Evolutionary conservation across 2,113 vertebrate genomes (phyloP), one percentile per base, ranked within the genome.

Genomic region (Saguinus imperator): DNA sequence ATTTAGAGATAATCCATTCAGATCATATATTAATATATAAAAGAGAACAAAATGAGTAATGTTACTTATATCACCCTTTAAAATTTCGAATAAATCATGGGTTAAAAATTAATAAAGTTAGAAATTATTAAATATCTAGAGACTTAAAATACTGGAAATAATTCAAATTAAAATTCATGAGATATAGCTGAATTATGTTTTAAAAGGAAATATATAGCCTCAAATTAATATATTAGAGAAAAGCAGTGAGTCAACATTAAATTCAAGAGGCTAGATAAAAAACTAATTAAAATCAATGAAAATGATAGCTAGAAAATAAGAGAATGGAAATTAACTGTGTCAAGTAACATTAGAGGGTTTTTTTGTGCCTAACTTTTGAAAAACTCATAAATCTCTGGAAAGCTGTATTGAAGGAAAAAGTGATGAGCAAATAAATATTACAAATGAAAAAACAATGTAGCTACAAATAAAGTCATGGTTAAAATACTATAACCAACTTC

Each of bases 361-460:
- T 55, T 92, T 50, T 93, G 52, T 79, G 4, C 5, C 66, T 81
- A 29, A 40, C 40, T 55, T 92, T 55, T 89, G 68, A 92, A 95
- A 97, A 52, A 61, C 7, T 61, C 58, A 91, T 52, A 37, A 72
- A 82, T 43, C 66, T 93, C 50, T 87, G 50, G 81, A 91, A 95
- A 94, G 8, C 0, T 64, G 1, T 27, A 80, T 79, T 79, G 50
- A 64, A 91, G n/a, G 11, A 40, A 88, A 87, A 96, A 79, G 43
- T 20, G 27, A 20, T 75, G 8, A 87, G 16, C 1, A 57, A 95
- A 76, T 68, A 61, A 72, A 68, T 85, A 92, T 66, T 82, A 70
- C n/a, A 52, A 37, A 89, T 52, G 32, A 52, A 73, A 73, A 72
- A 79, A 89, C 3, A 95, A 79, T 3, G 29, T 45, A 89, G 66